Evolutionary conservation across 2,888 invertebrate genomes (phyloP).

Genomic region (Merodon equestris): DNA sequence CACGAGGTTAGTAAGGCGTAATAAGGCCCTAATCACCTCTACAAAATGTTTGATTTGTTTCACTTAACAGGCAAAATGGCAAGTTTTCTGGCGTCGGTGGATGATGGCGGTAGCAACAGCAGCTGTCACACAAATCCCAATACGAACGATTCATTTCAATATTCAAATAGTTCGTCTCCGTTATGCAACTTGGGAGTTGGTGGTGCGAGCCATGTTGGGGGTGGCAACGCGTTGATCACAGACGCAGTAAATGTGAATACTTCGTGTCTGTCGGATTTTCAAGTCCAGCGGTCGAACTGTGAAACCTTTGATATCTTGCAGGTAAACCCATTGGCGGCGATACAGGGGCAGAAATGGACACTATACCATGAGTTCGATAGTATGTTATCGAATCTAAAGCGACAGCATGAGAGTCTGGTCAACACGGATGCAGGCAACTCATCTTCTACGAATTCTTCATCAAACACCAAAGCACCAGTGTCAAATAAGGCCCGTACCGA

Average conservation of each 20-base stretch:
- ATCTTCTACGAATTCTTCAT: constrained; percentile 54
- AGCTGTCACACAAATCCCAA: constrained; percentile 48
- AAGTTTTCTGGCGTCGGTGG: constrained; percentile 55
- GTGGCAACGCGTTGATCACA: neutral
- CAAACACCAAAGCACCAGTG: neutral
- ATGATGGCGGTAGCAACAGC: constrained; percentile 31
- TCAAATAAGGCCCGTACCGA: neutral
- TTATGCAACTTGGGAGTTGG: neutral
- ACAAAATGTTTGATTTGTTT: no score
- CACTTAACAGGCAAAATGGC: constrained; percentile 52
- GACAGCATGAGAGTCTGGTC: constrained; percentile 41
- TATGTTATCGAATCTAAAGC: constrained; percentile 67
- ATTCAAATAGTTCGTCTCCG: constrained; percentile 18
- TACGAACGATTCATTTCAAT: constrained; percentile 53
- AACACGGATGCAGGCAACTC: constrained; percentile 20
- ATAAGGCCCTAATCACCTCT: no score
- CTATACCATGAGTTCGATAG: constrained; percentile 75
- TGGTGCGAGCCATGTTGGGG: no score
- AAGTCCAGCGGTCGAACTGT: no score
- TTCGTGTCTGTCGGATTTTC: constrained; percentile 9
- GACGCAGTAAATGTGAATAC: constrained; percentile 11
- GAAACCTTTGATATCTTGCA: constrained; percentile 2
- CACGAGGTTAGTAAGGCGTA: no score
- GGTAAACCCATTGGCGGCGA: constrained; percentile 23
- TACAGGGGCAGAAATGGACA: constrained; percentile 76